Evolutionary conservation across 2,797 vertebrate genomes (phyloP).

Genomic region (Syndactyla subalaris): DNA sequence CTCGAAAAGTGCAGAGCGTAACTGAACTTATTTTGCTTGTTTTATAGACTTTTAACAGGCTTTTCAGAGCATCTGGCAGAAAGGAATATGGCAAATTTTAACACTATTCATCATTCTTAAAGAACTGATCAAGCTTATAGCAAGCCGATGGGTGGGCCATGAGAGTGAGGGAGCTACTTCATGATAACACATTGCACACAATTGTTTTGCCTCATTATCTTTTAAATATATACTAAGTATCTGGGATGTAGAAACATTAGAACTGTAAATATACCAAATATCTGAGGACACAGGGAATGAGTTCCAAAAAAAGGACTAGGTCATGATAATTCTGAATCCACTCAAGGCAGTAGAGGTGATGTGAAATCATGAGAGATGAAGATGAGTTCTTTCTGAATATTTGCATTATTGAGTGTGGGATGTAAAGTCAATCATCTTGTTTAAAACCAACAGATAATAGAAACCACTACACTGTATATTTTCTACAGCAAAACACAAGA

Average conservation of each 20-base stretch:
- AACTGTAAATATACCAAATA: neutral
- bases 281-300: neutral
- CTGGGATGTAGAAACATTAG: neutral
- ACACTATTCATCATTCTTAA: slow-evolving; percentile 51
- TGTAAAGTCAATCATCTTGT: neutral
- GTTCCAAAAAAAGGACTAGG: neutral
- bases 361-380: neutral
- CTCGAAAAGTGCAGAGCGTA: slow-evolving; percentile 33
- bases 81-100: slow-evolving; percentile 37
- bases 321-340: neutral
- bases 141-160: neutral
- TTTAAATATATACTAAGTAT: neutral
- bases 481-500: neutral
- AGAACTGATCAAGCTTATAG: slow-evolving; percentile 32
- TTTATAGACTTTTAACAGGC: slow-evolving; percentile 58
- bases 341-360: neutral
- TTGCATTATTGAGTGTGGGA: neutral
- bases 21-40: slow-evolving; percentile 59
- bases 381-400: neutral
- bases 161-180: neutral
- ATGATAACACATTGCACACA: neutral
- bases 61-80: slow-evolving; percentile 52
- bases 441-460: neutral
- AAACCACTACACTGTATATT: neutral
- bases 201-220: slow-evolving; percentile 10